Base-by-base conservation (phyloP, 2,113 vertebrate species). In the Hypanus sabinus region DNA sequence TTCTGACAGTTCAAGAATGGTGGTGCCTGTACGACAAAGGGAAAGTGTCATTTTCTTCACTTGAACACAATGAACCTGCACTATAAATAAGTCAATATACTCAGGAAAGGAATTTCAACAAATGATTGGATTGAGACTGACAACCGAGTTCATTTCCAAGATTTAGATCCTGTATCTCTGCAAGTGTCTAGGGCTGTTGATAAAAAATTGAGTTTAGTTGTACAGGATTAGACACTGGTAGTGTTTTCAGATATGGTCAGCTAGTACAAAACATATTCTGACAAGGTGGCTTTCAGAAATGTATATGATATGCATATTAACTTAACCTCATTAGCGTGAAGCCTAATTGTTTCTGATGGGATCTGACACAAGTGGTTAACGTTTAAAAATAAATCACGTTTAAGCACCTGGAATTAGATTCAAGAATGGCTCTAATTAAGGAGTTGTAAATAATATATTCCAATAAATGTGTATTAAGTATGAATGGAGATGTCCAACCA, bases 41-140 rank as follows among this genome's bases (percentile, higher is more conserved):
- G 30, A 93, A 71, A 24, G 36, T 91, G 88, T 93, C 22, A 93
- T 73, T 73, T 93, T 65, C 36, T 46, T 93, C 90, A 93, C 65
- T 71, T 93, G 38, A 38, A 71, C 65, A 38, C 65, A 20, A 46
- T 73, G 90, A 93, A 73, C 90, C 38, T 93, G 90, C 36, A 46
- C 68, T 46, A 46, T 93, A 93, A 93, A 73, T 73, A 71, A 93
- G 36, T 73, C 68, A 93, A 93, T 93, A 70, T 60, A 27, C 65
- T 71, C 65, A 36, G 65, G 57, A 22, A 3, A 33, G 22, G 36
- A 93, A 73, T 93, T 71, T 73, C 22, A 33, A 46, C 68, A 73
- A 14, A 93, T 46, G 90, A 46, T 93, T 73, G 36, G 90, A 73
- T 73, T 93, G 90, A 46, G 68, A 73, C 22, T 73, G 90, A 93